These are phyloP conservation scores for Accipiter cooperii DNA, from an alignment of 2,113 vertebrate genomes.

Conservation along the genomic window DNA sequence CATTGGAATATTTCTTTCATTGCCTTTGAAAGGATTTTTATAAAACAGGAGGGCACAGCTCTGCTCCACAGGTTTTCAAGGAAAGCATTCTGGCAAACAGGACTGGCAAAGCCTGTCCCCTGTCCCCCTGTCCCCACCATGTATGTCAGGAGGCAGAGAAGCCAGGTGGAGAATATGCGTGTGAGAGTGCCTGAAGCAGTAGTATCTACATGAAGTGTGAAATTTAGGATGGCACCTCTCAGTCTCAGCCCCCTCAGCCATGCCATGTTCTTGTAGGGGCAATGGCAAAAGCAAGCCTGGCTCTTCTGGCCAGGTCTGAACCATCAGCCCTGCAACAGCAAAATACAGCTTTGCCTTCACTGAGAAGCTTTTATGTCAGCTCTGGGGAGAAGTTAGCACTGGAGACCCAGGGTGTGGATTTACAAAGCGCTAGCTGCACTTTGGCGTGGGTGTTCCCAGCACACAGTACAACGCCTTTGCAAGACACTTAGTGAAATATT, in stretches of 20 bases:
- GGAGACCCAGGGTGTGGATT: not conserved
- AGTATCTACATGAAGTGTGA: not conserved
- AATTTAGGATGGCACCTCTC: not conserved
- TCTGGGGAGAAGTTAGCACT: not conserved
- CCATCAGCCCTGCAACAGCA: not conserved
- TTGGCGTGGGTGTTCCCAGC: not conserved
- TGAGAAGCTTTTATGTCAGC: not conserved
- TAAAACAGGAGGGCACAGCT: not conserved
- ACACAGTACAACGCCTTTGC: not conserved
- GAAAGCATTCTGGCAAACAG: not conserved
- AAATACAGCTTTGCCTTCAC: not conserved
- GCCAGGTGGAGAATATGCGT: accelerated
- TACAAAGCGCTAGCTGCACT: not conserved
- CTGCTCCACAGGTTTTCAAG: not conserved
- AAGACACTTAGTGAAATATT: not conserved
- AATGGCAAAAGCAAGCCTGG: not conserved
- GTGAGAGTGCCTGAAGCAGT: not conserved
- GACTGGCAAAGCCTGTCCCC: not conserved
- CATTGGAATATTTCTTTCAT: not conserved
- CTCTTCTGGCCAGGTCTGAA: not conserved
- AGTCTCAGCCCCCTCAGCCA: not conserved
- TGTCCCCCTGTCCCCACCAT: not conserved
- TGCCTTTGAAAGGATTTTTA: not conserved
- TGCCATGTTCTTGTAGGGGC: not conserved
- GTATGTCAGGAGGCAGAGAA: not conserved